Base-by-base conservation (phyloP, 2,797 vertebrate species). In the Xenentodon cancila region DNA sequence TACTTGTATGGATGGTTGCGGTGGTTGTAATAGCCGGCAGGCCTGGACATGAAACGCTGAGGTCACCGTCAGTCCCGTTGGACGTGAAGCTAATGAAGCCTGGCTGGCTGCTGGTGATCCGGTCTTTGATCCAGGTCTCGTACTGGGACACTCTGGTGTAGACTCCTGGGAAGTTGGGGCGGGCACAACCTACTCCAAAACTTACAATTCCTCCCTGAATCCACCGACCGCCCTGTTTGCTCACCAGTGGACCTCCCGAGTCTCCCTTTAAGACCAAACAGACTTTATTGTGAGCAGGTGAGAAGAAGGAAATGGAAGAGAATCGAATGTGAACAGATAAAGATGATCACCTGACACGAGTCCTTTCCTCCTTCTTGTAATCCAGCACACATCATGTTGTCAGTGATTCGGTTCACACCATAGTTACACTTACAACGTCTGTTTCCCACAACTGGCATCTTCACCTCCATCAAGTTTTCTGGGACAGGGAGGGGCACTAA, bases 341-440 rank as follows among this genome's bases (percentile, higher is more conserved):
- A 46, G 32, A 30, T 6, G 18, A 44, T 80, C 64, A 92, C 91
- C 87, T 90, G 89, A 53, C 92, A 93, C 9, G 84, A 70, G 46
- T 91, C 91, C 17, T 69, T 91, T 0, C 90, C 91, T 34, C 90
- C 89, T 0, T 3, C 34, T 3, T 20, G 0, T 0, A 92, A 59
- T 2, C 79, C 89, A 0, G 91, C 88, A 32, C 89, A 92, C 4
- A 94, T 67, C 92, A 92, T 91, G 71, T 92, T 92, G 3, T 47
- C 12, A 2, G 73, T 85, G 68, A 78, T 80, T 0, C 0, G 0
- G 0, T 11, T 20, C 3, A 52, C 34, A 2, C 53, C 42, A 3
- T 81, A 88, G 34, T 81, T 11, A 17, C 54, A 75, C 16, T 81
- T 75, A 37, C 92, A 93, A 63, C 78, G 12, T 9, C 73, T 51